phyloP scores from a whole-genome alignment of 2,113 vertebrate genomes.

The Phasianus colchicus region DNA sequence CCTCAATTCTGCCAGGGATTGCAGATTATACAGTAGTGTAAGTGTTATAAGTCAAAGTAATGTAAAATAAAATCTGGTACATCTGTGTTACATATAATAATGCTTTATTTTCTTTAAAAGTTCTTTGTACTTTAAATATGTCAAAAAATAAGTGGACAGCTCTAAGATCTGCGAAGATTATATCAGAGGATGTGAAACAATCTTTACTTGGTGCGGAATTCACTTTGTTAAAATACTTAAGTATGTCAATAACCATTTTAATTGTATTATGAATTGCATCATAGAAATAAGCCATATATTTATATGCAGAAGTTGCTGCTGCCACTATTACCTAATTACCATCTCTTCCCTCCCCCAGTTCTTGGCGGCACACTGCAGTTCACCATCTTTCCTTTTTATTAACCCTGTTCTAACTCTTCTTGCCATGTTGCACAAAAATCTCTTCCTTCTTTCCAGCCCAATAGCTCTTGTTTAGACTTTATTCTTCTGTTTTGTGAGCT shows the following conservation, averaged over 20 bases:
- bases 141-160: conserved; percentile 57
- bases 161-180: conserved; percentile 11
- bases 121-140: conserved; percentile 41
- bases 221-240: not conserved
- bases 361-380: not conserved
- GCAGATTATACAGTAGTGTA: conserved; percentile 43
- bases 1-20: conserved; percentile 41
- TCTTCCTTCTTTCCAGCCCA: not conserved
- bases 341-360: not conserved
- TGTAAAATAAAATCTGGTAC: conserved; percentile 59
- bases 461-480: not conserved
- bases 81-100: conserved; percentile 46
- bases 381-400: not conserved
- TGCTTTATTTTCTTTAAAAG: conserved; percentile 59
- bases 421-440: not conserved
- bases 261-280: not conserved
- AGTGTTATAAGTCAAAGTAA: conserved; percentile 55
- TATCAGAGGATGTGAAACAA: not conserved
- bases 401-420: not conserved
- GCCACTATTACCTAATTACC: not conserved
- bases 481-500: not conserved
- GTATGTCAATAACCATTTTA: not conserved
- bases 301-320: not conserved
- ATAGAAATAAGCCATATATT: not conserved
- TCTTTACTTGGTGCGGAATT: not conserved